A percentile compares a stretch with the other conserved stretches of the same genome.
phyloP scores from a whole-genome alignment of 2,888 invertebrate genomes.

The Brachylomia viminalis region DNA sequence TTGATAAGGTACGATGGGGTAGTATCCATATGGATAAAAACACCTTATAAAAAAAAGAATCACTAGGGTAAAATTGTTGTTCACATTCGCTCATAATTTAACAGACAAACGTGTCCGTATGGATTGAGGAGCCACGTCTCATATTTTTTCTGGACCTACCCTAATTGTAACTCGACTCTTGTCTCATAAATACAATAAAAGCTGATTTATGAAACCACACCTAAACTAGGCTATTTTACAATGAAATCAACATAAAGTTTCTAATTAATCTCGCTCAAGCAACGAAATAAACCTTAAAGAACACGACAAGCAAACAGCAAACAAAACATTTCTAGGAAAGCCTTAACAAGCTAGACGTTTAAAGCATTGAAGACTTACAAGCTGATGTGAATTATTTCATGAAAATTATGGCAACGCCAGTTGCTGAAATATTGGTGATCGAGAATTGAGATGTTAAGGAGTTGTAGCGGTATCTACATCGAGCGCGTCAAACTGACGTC shows the following conservation, averaged over 20 bases:
- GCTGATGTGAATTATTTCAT: background rate
- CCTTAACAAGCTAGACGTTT: background rate
- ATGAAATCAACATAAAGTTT: constrained; percentile 75
- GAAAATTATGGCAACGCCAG: background rate
- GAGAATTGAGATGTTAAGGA: background rate
- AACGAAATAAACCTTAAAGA: background rate
- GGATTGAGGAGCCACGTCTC: background rate
- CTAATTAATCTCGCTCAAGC: constrained; percentile 72
- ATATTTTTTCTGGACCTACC: background rate
- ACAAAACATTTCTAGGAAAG: background rate
- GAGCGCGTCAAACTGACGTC: too few relatives aligned
- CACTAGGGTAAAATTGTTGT: background rate
- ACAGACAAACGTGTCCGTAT: background rate
- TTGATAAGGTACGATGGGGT: background rate
- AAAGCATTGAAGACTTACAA: background rate
- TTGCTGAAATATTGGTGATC: background rate
- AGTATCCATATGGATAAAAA: background rate
- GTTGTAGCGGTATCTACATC: too few relatives aligned
- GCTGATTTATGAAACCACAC: constrained; percentile 22
- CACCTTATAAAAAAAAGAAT: background rate
- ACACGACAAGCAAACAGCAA: background rate
- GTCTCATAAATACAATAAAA: constrained; percentile 2
- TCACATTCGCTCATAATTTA: background rate
- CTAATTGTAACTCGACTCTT: background rate
- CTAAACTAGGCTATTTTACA: constrained; percentile 73